phyloP scores from a whole-genome alignment of 2,113 vertebrate genomes.

The Spilogale gracilis region DNA sequence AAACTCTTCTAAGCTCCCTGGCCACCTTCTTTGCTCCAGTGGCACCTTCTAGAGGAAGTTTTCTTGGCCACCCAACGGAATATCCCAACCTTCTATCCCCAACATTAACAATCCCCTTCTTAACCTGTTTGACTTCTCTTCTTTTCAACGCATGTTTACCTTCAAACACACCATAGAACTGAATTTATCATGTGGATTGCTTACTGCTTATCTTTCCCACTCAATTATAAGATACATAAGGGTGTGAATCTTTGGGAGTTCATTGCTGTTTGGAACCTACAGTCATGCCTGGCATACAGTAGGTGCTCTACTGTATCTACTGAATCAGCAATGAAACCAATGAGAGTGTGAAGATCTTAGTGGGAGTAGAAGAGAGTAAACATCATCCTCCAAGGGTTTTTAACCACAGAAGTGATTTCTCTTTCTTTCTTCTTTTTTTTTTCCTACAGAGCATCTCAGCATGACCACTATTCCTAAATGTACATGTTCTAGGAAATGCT shows the following conservation, averaged over 20 bases:
- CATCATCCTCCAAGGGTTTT: neutral
- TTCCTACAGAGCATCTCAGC: slow-evolving; percentile 48
- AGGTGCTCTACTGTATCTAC: neutral
- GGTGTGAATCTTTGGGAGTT: neutral
- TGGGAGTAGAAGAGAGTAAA: neutral
- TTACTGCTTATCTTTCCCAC: neutral
- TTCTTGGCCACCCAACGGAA: neutral
- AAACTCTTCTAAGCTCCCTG: neutral
- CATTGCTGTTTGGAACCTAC: neutral
- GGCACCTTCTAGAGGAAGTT: neutral
- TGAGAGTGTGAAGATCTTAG: neutral
- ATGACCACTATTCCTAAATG: slow-evolving; percentile 14
- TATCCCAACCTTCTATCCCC: neutral
- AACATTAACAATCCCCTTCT: neutral
- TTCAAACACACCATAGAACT: neutral
- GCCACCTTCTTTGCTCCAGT: neutral
- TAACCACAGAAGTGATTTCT: neutral
- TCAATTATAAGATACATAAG: neutral
- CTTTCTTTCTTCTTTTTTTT: slow-evolving; percentile 36
- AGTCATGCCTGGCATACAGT: neutral
- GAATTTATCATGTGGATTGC: neutral
- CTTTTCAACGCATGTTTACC: neutral
- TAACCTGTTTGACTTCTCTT: neutral
- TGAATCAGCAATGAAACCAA: neutral
- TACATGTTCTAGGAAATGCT: slow-evolving; percentile 66